These are phyloP conservation scores for Oreortyx pictus DNA, from an alignment of 2,797 vertebrate genomes.

Conservation along the genomic window DNA sequence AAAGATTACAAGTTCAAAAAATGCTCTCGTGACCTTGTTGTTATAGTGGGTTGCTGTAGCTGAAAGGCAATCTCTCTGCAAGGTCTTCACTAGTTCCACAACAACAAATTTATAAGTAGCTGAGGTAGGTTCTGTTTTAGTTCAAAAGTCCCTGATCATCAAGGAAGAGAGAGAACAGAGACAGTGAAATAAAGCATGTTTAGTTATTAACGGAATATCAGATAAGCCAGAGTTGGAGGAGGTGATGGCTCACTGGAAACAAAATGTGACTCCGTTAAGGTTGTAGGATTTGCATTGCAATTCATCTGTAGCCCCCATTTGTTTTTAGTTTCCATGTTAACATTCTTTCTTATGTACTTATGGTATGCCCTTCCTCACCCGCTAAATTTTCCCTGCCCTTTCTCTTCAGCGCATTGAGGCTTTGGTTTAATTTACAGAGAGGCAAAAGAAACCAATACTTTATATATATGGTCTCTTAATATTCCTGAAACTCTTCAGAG, in stretches of 20 bases:
- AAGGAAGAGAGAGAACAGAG: background rate
- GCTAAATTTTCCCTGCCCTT: background rate
- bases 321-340: conserved; percentile 7
- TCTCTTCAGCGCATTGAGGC: background rate
- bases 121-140: background rate
- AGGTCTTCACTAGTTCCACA: background rate
- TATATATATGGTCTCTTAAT: background rate
- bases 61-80: background rate
- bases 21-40: background rate
- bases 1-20: background rate
- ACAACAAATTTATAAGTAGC: background rate
- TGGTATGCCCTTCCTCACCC: background rate
- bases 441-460: background rate
- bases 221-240: background rate
- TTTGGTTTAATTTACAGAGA: background rate
- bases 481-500: background rate
- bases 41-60: background rate
- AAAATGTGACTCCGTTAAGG: background rate
- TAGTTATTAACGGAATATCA: background rate
- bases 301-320: background rate
- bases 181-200: background rate
- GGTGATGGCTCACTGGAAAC: background rate
- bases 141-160: background rate
- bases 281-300: background rate
- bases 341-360: background rate